phyloP scores from a whole-genome alignment of 92 coral and sea anemone species.

The Epizoanthus stellaris region DNA sequence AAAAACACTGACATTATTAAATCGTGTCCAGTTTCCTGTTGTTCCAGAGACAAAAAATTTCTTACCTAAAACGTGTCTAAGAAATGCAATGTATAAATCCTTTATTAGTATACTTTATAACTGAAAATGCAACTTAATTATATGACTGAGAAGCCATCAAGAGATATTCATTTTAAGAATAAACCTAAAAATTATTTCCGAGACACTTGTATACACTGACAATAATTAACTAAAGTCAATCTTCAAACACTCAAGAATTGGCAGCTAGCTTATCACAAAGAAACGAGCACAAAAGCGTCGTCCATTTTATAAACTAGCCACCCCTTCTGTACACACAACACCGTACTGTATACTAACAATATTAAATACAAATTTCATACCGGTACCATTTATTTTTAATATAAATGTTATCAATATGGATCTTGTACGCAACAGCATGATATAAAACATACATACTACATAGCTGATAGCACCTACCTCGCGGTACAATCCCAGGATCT shows the following conservation, averaged over 20 bases:
- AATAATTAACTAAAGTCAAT: background rate
- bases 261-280: background rate
- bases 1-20: background rate
- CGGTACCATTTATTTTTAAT: background rate
- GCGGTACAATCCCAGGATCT: conserved; percentile 96
- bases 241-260: background rate
- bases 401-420: background rate
- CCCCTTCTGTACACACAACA: conserved; percentile 2
- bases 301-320: conserved; percentile 3
- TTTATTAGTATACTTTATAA: too few species aligned
- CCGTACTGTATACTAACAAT: background rate
- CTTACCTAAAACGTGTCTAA: too few species aligned
- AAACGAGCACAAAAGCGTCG: conserved; percentile 2
- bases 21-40: too few species aligned
- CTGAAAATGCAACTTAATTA: too few species aligned
- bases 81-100: too few species aligned
- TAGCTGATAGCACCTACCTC: conserved; percentile 68
- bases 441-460: background rate
- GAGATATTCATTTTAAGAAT: too few species aligned
- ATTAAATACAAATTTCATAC: conserved; percentile 19
- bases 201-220: too few species aligned
- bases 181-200: too few species aligned
- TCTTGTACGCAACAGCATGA: background rate
- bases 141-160: too few species aligned
- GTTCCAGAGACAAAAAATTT: too few species aligned